phyloP scores from a whole-genome alignment of 2,888 invertebrate species.

The Tethea ocularis region DNA sequence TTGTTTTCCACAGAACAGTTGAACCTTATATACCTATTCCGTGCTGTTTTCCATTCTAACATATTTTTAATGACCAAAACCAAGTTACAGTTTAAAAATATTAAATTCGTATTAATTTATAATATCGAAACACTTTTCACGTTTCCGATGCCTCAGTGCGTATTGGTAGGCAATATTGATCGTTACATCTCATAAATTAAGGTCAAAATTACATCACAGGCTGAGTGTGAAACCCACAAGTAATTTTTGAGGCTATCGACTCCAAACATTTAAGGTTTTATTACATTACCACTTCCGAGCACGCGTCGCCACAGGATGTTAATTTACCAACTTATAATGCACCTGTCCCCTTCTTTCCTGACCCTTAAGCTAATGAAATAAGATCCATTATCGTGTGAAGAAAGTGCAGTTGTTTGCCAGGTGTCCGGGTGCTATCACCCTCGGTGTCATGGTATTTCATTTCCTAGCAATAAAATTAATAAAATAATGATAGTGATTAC shows the following conservation, averaged over 20 bases:
- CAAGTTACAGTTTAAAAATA: too few species aligned
- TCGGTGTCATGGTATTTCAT: constrained; percentile 48
- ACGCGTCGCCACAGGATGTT: constrained; percentile 69
- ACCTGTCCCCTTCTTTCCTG: constrained; percentile 19
- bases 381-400: constrained; percentile 23
- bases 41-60: too few species aligned
- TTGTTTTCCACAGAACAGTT: too few species aligned
- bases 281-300: constrained; percentile 70
- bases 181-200: not conserved
- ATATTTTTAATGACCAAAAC: too few species aligned
- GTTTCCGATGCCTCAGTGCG: not conserved
- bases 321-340: constrained; percentile 25
- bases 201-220: not conserved
- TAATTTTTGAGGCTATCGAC: constrained; percentile 45
- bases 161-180: not conserved
- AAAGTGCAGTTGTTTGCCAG: not conserved
- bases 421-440: constrained; percentile 19
- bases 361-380: constrained; percentile 11
- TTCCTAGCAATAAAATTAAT: constrained; percentile 43
- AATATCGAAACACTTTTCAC: too few species aligned
- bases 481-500: constrained; percentile 7
- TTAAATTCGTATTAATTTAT: not conserved
- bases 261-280: constrained; percentile 41
- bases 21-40: too few species aligned
- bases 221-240: constrained; percentile 19